Base-by-base conservation (phyloP, 2,888 invertebrate species). In the Dasysyrphus albostriatus region DNA sequence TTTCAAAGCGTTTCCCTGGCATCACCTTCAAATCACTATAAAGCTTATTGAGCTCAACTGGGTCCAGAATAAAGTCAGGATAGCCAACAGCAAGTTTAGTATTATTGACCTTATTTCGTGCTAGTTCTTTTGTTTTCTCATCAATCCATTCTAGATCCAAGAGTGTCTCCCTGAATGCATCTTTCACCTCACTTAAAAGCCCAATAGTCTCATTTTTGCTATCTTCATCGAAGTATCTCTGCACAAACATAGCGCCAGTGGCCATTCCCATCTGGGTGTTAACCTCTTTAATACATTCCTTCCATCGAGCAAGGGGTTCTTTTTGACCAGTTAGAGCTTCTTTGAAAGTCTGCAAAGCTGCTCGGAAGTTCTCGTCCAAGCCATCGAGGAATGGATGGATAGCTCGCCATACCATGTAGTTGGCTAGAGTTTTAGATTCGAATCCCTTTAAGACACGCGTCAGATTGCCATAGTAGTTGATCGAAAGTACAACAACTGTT, bases 1-100 rank as follows among this genome's bases (percentile, higher is more conserved):
- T 97, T 80, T 95, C 94, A 90, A 98, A 98, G 90, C 97, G 98
- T 84, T 96, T 94, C 88, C 96, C 94, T 0, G 93, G 93, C 12
- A 93, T 94, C 42, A 97, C 94, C 0, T 94, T 93, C 76, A 98
- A 91, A 67, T 95, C 95, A n/a, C 94, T 94, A 91, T 98, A 98
- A 89, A 96, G 96, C 73, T 96, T 95, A 91, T 98, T 97, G 83
- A 99, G 93, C 89, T 96, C 95, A 0, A 93, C 94, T 10, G 96
- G 94, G 89, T 97, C 94, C 24, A 97, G 93, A 74, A 98, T 97
- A 90, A 97, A 98, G 90, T 98, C 96, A 0, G 98, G 98, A 91
- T 97, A 98, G 54, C 98, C 96, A 89, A 99, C 98, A 96, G 98
- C 97, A 90, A 98, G 97, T 47, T 96, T 96, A 80, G 98, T 98